Conservation (phyloP, 2,888 invertebrate species). For the Drosophila imparisetae region DNA sequence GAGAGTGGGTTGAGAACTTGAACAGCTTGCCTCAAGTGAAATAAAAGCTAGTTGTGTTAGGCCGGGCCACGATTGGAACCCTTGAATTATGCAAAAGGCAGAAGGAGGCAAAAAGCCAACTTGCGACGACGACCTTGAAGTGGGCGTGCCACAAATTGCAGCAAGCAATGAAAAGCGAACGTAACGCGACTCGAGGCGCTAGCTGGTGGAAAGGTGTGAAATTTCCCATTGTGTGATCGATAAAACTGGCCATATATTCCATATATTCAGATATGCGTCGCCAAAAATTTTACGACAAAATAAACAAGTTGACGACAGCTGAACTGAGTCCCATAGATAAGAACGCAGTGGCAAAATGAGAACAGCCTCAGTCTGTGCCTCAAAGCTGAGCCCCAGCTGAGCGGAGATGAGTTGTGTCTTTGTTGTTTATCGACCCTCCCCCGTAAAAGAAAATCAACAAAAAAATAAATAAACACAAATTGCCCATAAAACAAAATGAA, state of each 20-base stretch:
- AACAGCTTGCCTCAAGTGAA: conserved; percentile 16
- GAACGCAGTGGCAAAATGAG: conserved; percentile 45
- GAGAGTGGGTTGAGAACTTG: background rate
- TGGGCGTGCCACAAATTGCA: conserved; percentile 32
- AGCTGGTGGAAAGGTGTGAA: conserved; percentile 63
- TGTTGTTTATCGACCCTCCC: conserved; percentile 55
- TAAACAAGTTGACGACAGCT: conserved; percentile 69
- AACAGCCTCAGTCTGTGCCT: conserved; percentile 9
- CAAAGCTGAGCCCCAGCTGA: conserved; percentile 14
- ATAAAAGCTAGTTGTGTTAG: conserved; percentile 44
- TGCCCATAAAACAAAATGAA: conserved; percentile 65
- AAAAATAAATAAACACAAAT: conserved; percentile 64
- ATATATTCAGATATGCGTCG: conserved; percentile 33
- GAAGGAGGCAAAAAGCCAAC: conserved; percentile 10
- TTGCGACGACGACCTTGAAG: conserved; percentile 52
- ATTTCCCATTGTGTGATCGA: conserved; percentile 78
- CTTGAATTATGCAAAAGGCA: conserved; percentile 70
- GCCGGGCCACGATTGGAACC: conserved; percentile 14
- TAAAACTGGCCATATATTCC: conserved; percentile 63
- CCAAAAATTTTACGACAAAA: conserved; percentile 74
- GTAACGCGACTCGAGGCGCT: conserved; percentile 29
- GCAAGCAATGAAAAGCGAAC: conserved; percentile 8
- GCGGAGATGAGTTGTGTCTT: conserved; percentile 10
- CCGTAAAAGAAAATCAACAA: conserved; percentile 35
- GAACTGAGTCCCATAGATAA: conserved; percentile 55